Evolutionary conservation across 2,888 invertebrate species (phyloP).

Genomic region (Spodoptera littoralis): DNA sequence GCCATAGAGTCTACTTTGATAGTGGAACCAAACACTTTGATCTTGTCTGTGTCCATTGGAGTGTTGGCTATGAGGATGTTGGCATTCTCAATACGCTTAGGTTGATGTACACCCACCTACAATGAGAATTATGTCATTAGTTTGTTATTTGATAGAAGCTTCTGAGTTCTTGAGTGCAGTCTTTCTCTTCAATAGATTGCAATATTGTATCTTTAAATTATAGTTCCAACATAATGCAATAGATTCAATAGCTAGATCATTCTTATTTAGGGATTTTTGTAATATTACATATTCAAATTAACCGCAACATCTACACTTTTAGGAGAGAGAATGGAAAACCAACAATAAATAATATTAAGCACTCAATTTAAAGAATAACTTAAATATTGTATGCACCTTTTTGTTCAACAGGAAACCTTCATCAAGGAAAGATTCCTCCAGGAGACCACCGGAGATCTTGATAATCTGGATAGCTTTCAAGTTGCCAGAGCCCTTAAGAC

Average conservation of each 20-base stretch:
- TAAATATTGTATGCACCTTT: constrained; percentile 87
- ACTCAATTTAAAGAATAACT: neutral
- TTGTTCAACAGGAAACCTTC: constrained; percentile 98
- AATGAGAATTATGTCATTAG: constrained; percentile 1
- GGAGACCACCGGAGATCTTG: constrained; percentile 97
- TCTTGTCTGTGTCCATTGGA: constrained; percentile 99
- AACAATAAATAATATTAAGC: too few relatives aligned
- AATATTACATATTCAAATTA: too few relatives aligned
- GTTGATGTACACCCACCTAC: constrained; percentile 98
- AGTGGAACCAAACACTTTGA: constrained; percentile 99
- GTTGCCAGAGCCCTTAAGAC: constrained; percentile 98
- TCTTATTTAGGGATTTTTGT: neutral
- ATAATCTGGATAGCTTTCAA: constrained; percentile 99
- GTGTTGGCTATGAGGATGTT: constrained; percentile 99
- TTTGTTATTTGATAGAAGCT: neutral
- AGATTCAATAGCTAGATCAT: too few relatives aligned
- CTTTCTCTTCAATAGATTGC: too few relatives aligned
- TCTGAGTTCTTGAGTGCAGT: too few relatives aligned
- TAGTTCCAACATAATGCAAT: too few relatives aligned
- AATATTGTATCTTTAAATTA: too few relatives aligned
- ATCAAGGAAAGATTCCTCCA: constrained; percentile 98
- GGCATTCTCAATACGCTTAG: constrained; percentile 98
- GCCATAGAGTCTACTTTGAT: constrained; percentile 97
- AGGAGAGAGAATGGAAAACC: too few relatives aligned
- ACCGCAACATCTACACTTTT: too few relatives aligned